Percentiles rank a stretch among this genome's conserved stretches.
phyloP scores from a whole-genome alignment of 2,797 vertebrate species.

The Ciconia nigra region DNA sequence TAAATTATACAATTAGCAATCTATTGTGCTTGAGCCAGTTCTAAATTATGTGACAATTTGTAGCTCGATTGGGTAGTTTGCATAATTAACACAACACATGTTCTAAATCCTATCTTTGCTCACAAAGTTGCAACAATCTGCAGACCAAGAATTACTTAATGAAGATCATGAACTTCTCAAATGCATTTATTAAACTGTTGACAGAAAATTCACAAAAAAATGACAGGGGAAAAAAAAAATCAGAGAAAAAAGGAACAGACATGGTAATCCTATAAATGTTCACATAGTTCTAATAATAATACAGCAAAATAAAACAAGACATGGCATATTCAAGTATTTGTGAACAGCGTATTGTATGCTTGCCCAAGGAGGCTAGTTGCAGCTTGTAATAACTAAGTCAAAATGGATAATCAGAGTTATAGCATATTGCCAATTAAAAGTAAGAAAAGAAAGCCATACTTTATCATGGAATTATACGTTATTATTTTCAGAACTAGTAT shows the following conservation, averaged over 20 bases:
- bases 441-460: background rate
- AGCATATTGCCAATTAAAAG: background rate
- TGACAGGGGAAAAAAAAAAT: background rate
- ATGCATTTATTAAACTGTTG: background rate
- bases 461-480: accelerated
- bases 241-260: background rate
- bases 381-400: background rate
- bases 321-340: background rate
- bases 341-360: accelerated
- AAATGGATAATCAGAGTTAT: background rate
- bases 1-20: background rate
- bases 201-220: background rate
- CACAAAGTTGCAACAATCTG: background rate
- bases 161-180: background rate
- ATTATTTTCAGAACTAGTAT: background rate
- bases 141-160: background rate
- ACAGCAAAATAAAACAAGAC: background rate
- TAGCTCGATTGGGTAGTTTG: background rate
- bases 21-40: background rate
- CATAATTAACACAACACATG: background rate
- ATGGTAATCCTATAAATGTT: background rate
- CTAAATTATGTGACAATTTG: background rate
- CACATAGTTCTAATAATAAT: background rate
- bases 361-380: background rate
- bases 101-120: background rate